Evolutionary conservation across 1,140 invertebrate species (phyloP), one percentile per base, ranked within the genome.

Genomic region (Dendroctonus valens): DNA sequence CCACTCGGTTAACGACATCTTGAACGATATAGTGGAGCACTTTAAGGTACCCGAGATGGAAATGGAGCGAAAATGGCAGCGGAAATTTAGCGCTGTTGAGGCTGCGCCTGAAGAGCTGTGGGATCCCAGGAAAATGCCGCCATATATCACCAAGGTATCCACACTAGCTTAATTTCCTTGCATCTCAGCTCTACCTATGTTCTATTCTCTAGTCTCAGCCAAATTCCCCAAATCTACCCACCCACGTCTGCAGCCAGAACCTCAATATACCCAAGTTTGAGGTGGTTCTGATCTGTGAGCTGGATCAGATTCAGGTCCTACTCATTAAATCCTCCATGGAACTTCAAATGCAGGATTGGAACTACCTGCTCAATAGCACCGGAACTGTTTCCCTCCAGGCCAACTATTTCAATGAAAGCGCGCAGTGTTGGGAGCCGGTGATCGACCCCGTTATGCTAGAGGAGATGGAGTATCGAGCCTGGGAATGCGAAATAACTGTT

Each of bases 401-500:
- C 3, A 87, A 87, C 63, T 91, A 87, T 75, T 93, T 87, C 71
- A 92, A 93, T 76, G 85, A 89, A 63, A 83, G 85, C 59, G 75
- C 87, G 9, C 85, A 86, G 68, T 81, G 82, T 14, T 93, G 91
- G 91, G 91, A 93, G 74, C 91, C 91, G 0, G 73, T 93, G 0
- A 79, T 93, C 9, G 91, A 93, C 71, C 88, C 91, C 1, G 84
- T 87, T 7, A 83, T 87, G 40, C 81, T 86, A 12, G 82, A 85
- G 52, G 88, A 89, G 73, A 86, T 86, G 63, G 77, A 84, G 5
- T 90, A 90, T 72, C 81, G 85, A 71, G 87, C 89, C 0, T 92
- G 89, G 86, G 88, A 91, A 76, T 77, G 91, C 7, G 77, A 84
- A n/a, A 79, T 91, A 52, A 89, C 86, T 77, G 82, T 91, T 3